Conservation (phyloP, 2,888 invertebrate species). For the Caenorhabditis panamensis region DNA sequence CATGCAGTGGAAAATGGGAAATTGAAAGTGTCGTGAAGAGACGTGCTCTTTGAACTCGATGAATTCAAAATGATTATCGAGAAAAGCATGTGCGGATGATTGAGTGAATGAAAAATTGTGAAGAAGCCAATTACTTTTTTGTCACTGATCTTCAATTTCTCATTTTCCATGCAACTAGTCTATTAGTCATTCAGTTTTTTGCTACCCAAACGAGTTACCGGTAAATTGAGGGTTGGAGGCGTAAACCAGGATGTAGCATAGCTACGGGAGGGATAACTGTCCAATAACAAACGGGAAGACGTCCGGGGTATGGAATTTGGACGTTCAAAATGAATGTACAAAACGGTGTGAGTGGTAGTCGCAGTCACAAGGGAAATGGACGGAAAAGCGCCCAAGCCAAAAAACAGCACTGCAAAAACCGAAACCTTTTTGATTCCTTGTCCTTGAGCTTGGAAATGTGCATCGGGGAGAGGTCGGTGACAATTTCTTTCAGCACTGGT, state of each 20-base stretch:
- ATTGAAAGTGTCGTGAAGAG: not conserved
- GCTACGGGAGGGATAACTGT: not conserved
- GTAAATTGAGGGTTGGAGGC: slow-evolving; percentile 7
- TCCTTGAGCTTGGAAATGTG: not conserved
- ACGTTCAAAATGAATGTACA: slow-evolving; percentile 6
- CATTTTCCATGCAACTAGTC: not conserved
- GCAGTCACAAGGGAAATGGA: not conserved
- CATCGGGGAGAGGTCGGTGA: not conserved
- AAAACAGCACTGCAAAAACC: slow-evolving; percentile 18
- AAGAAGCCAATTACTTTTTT: not conserved
- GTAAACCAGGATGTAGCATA: slow-evolving; percentile 12
- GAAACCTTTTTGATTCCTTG: slow-evolving; percentile 17
- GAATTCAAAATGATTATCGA: not conserved
- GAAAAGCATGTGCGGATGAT: not conserved
- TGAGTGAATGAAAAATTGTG: too few relatives aligned
- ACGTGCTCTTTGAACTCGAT: not conserved
- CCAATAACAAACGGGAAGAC: not conserved
- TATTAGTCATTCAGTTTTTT: not conserved
- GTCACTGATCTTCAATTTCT: slow-evolving; percentile 1
- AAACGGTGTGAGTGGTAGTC: slow-evolving; percentile 6
- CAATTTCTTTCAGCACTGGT: not conserved
- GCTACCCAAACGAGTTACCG: slow-evolving; percentile 7
- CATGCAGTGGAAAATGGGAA: not conserved
- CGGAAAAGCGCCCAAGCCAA: slow-evolving; percentile 3
- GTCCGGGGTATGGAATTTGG: not conserved